phyloP scores from a whole-genome alignment of 2,888 invertebrate genomes.

The Notocelia uddmanniana region DNA sequence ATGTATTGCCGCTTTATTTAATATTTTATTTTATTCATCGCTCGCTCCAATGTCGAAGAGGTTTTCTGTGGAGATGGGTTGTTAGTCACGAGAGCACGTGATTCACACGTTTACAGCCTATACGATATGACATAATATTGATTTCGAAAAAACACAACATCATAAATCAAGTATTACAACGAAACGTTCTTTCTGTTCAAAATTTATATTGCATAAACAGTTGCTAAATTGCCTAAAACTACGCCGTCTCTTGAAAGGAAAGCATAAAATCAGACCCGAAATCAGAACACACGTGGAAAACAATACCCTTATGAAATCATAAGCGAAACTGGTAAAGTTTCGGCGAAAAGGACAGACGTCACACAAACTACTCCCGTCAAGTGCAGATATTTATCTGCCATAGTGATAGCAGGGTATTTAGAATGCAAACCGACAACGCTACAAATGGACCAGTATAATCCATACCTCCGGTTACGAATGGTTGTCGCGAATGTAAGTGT shows the following conservation, averaged over 20 bases:
- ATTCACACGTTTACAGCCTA: neutral
- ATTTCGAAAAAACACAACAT: neutral
- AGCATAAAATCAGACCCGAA: constrained; percentile 5
- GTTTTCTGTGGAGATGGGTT: constrained; percentile 2
- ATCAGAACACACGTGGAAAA: constrained; percentile 6
- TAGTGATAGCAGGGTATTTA: constrained; percentile 34
- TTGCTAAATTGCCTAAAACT: neutral
- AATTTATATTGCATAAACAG: neutral
- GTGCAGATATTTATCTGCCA: constrained; percentile 42
- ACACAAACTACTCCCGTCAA: constrained; percentile 33
- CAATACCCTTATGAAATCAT: constrained; percentile 27
- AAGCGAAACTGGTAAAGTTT: constrained; percentile 18
- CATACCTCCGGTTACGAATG: neutral
- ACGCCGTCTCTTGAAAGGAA: neutral
- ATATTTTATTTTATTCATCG: constrained; percentile 31
- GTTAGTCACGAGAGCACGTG: neutral
- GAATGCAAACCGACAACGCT: neutral
- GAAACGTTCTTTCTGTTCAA: neutral
- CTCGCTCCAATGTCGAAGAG: constrained; percentile 10
- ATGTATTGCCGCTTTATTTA: constrained; percentile 29
- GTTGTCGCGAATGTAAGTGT: neutral
- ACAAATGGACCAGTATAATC: neutral
- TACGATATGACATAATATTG: neutral
- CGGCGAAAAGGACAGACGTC: constrained; percentile 37
- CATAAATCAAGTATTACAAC: no score